Conservation (phyloP, 2,797 vertebrate species). For the Pitangus sulphuratus region DNA sequence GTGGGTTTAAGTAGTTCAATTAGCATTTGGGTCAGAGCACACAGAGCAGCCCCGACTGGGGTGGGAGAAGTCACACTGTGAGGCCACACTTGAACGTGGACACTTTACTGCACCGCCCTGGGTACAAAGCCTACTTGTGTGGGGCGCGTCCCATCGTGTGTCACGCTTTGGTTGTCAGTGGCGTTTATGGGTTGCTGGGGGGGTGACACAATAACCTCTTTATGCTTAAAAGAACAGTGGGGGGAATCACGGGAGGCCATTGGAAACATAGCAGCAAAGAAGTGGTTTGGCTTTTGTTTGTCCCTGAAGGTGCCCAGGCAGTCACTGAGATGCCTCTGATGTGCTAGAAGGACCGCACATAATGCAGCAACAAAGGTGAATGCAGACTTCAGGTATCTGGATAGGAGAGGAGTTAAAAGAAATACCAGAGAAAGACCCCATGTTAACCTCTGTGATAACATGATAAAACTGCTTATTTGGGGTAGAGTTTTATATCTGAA, state of each 20-base stretch:
- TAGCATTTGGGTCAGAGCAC: constrained; percentile 15
- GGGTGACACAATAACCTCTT: constrained; percentile 36
- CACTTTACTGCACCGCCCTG: background rate
- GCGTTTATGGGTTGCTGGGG: background rate
- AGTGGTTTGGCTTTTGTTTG: background rate
- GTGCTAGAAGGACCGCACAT: fast-evolving
- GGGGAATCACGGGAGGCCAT: background rate
- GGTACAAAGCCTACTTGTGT: background rate
- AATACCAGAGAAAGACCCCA: background rate
- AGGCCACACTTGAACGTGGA: constrained; percentile 14
- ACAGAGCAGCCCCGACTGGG: background rate
- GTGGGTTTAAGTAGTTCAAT: background rate
- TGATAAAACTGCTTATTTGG: background rate
- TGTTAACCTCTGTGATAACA: background rate
- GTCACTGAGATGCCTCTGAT: background rate
- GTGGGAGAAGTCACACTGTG: constrained; percentile 1
- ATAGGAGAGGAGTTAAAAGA: background rate
- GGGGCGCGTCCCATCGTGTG: background rate
- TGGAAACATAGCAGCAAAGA: background rate
- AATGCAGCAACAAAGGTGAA: background rate
- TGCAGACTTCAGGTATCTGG: background rate
- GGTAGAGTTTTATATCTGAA: background rate
- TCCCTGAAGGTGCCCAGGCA: background rate
- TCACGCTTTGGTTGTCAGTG: background rate
- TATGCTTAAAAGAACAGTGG: background rate